Conservation (phyloP, 2,113 vertebrate species). For the Thymallus thymallus region DNA sequence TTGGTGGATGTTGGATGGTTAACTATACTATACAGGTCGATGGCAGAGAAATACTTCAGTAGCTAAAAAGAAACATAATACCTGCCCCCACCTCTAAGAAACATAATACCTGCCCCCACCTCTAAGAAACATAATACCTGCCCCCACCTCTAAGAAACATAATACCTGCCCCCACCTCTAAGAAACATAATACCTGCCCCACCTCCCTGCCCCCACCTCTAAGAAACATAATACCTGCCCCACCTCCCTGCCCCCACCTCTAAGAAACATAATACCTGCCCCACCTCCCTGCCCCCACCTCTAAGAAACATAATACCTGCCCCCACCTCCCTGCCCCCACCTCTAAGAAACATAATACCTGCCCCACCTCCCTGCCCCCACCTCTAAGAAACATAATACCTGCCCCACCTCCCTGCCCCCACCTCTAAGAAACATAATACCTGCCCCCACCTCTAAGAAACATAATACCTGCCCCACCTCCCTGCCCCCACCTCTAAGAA, state of each 20-base stretch:
- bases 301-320: conserved; percentile 56
- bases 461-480: conserved; percentile 48
- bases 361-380: conserved; percentile 24
- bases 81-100: conserved; percentile 36
- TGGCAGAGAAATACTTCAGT: too few species aligned
- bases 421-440: conserved; percentile 49
- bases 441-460: conserved; percentile 42
- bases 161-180: conserved; percentile 27
- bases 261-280: conserved; percentile 57
- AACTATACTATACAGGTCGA: too few species aligned
- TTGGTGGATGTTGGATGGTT: too few species aligned
- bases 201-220: conserved; percentile 20
- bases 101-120: conserved; percentile 38
- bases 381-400: conserved; percentile 52
- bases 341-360: conserved; percentile 53
- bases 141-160: conserved; percentile 43
- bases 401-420: conserved; percentile 26
- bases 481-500: conserved; percentile 36
- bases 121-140: conserved; percentile 50
- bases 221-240: conserved; percentile 58
- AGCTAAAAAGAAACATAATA: conserved; percentile 59
- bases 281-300: conserved; percentile 20
- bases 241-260: conserved; percentile 20
- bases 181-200: conserved; percentile 60
- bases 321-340: conserved; percentile 23